These are phyloP conservation scores for Aphelocoma californica DNA, from an alignment of 2,797 vertebrate genomes.

Conservation along the genomic window DNA sequence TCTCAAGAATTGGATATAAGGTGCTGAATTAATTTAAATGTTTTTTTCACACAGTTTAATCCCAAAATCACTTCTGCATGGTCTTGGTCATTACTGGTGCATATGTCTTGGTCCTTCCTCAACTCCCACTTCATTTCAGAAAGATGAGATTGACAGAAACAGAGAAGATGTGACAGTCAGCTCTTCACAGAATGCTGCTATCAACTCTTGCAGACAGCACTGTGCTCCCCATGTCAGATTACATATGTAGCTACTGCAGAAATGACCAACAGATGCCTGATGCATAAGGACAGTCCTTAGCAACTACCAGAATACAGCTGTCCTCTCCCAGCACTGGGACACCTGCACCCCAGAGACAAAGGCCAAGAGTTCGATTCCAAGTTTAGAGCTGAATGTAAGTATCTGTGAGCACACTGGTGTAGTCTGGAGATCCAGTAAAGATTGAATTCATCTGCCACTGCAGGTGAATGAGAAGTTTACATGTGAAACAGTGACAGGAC, in stretches of 20 bases:
- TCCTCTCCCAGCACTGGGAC: rapidly evolving
- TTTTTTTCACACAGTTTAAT: not conserved
- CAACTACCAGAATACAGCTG: not conserved
- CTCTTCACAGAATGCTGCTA: not conserved
- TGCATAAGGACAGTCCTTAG: not conserved
- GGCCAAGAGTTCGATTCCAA: not conserved
- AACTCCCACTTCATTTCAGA: not conserved
- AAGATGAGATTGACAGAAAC: not conserved
- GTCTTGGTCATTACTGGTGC: not conserved
- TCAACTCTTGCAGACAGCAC: not conserved
- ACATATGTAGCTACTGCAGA: not conserved
- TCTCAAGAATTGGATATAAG: not conserved
- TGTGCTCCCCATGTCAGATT: not conserved
- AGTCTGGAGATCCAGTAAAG: not conserved
- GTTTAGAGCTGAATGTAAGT: not conserved
- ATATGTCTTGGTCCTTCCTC: not conserved
- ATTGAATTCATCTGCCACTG: not conserved
- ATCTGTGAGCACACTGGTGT: not conserved
- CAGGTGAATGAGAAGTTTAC: not conserved
- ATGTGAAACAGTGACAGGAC: not conserved
- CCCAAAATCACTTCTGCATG: not conserved
- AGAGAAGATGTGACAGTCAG: not conserved
- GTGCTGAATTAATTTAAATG: not conserved
- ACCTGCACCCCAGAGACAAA: not conserved
- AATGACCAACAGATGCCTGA: not conserved